A percentile compares a stretch with the other conserved stretches of the same genome.
These are phyloP conservation scores for Ennomos quercinarius DNA, from an alignment of 2,888 invertebrate genomes.

Conservation along the genomic window DNA sequence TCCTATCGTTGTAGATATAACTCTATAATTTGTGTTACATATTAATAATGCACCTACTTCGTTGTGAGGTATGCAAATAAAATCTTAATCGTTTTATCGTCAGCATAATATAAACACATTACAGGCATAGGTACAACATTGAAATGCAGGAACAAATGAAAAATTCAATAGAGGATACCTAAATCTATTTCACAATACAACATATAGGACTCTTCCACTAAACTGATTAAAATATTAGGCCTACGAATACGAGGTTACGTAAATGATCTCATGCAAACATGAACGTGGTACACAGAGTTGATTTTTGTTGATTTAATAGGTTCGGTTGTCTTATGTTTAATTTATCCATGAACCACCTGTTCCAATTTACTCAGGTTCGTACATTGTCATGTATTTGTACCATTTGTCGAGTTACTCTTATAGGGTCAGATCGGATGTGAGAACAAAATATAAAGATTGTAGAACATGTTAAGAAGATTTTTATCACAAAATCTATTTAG, in stretches of 20 bases:
- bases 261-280: constrained; percentile 27
- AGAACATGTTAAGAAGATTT: constrained; percentile 23
- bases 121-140: constrained; percentile 31
- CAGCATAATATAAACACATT: constrained; percentile 17
- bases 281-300: constrained; percentile 4
- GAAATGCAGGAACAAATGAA: constrained; percentile 30
- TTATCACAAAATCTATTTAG: constrained; percentile 14
- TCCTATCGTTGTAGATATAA: too few species aligned
- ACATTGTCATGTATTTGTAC: constrained; percentile 6
- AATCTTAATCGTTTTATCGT: constrained; percentile 28
- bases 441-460: neutral
- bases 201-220: neutral
- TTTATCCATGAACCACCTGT: constrained; percentile 14
- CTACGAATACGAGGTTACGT: neutral
- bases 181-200: neutral
- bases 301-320: constrained; percentile 23
- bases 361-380: constrained; percentile 14
- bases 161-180: constrained; percentile 6
- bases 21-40: too few species aligned
- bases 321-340: constrained; percentile 1
- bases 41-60: too few species aligned
- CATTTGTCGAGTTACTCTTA: constrained; percentile 4
- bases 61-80: neutral
- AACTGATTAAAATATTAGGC: neutral
- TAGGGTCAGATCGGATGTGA: constrained; percentile 5